phyloP scores from a whole-genome alignment of 2,113 vertebrate genomes.

The Laticauda laticaudata region DNA sequence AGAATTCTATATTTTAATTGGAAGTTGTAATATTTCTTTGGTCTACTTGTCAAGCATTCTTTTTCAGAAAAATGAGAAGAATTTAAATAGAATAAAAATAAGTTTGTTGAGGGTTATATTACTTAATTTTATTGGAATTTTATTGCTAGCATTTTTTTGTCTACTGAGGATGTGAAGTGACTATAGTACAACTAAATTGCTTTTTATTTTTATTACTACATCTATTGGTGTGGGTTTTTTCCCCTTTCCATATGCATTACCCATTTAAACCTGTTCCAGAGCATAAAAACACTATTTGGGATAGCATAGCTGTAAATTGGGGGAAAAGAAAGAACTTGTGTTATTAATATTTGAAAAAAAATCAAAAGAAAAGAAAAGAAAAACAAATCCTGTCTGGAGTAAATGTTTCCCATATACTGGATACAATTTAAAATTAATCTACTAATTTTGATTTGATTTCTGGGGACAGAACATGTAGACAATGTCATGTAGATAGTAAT shows the following conservation, averaged over 20 bases:
- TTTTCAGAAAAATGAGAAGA: background rate
- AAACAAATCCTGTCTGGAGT: background rate
- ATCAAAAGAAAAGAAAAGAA: background rate
- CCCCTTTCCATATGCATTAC: background rate
- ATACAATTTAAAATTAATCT: background rate
- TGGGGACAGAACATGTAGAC: background rate
- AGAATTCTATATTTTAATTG: background rate
- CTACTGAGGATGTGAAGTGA: background rate
- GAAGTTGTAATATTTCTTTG: background rate
- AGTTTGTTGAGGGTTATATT: background rate
- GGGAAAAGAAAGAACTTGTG: background rate
- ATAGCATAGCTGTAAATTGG: background rate
- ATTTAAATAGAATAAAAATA: background rate
- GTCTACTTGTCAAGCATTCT: background rate
- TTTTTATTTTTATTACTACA: background rate
- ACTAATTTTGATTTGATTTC: background rate
- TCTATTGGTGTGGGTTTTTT: background rate
- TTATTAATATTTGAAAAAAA: background rate
- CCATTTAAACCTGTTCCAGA: background rate
- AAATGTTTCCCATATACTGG: background rate
- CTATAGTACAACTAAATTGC: background rate
- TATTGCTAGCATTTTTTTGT: background rate
- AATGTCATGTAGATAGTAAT: background rate
- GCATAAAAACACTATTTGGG: background rate
- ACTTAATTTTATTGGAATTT: background rate